A percentile compares a stretch with the other conserved stretches of the same genome.
Evolutionary conservation across 1,140 invertebrate species (phyloP).

Genomic region (Hirudo medicinalis): DNA sequence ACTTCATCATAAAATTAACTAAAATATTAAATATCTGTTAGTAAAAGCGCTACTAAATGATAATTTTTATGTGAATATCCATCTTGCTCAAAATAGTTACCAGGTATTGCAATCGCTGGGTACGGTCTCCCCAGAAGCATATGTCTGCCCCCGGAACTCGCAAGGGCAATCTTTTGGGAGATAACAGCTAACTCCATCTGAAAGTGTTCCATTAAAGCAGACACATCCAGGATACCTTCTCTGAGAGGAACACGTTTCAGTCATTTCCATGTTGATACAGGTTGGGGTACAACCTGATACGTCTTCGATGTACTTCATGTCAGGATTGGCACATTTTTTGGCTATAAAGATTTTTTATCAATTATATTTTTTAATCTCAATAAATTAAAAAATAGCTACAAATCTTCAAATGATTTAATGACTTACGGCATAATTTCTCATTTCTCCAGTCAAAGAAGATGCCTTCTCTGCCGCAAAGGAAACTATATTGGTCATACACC

Average conservation of each 20-base stretch:
- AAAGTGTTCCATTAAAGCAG: slow-evolving; percentile 1
- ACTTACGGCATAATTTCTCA: neutral
- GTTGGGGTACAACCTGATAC: neutral
- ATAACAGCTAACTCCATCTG: slow-evolving; percentile 14
- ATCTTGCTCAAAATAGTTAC: slow-evolving; percentile 6
- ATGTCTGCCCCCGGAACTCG: slow-evolving; percentile 7
- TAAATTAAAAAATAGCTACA: too few relatives aligned
- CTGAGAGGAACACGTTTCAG: neutral
- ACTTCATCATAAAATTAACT: neutral
- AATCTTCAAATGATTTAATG: too few relatives aligned
- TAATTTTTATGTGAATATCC: neutral
- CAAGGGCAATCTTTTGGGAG: slow-evolving; percentile 19
- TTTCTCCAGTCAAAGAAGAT: slow-evolving; percentile 7
- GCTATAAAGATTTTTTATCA: neutral
- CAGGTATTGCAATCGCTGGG: slow-evolving; percentile 17
- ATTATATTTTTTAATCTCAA: neutral
- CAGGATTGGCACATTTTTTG: neutral
- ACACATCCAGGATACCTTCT: neutral
- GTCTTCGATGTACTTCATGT: slow-evolving; percentile 2
- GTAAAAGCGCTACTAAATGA: neutral
- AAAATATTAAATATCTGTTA: neutral
- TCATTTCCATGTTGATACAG: neutral
- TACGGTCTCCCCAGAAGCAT: slow-evolving; percentile 1
- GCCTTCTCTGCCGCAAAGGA: slow-evolving; percentile 1
- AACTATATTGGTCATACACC: neutral